Evolutionary conservation across 2,888 invertebrate species (phyloP).

Genomic region (Andrena haemorrhoa): DNA sequence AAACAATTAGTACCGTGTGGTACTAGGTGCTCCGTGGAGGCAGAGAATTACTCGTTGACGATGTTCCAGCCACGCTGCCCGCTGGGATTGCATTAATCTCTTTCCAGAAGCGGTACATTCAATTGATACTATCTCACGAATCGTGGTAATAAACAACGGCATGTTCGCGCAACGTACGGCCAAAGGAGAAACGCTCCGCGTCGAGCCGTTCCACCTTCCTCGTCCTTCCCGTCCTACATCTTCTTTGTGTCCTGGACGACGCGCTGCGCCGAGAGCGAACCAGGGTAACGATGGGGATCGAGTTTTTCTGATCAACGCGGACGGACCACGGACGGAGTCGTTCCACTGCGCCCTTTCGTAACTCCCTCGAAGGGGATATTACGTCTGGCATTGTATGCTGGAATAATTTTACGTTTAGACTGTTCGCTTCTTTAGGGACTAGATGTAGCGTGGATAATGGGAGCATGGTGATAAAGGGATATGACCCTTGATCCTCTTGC

Average conservation of each 20-base stretch:
- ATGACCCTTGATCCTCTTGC: no score
- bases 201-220: constrained; percentile 40
- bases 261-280: constrained; percentile 24
- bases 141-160: constrained; percentile 71
- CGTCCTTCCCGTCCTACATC: constrained; percentile 55
- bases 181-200: constrained; percentile 46
- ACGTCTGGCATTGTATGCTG: not conserved
- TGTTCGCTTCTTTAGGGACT: no score
- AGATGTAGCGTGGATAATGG: no score
- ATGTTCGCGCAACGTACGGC: constrained; percentile 57
- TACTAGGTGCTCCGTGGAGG: constrained; percentile 25
- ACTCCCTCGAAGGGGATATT: not conserved
- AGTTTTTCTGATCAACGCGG: not conserved
- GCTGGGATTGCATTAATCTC: constrained; percentile 70
- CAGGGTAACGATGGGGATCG: not conserved
- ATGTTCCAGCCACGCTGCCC: constrained; percentile 53
- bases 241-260: constrained; percentile 41
- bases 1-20: constrained; percentile 69
- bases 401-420: no score
- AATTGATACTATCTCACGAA: constrained; percentile 70
- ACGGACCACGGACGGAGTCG: not conserved
- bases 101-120: constrained; percentile 65
- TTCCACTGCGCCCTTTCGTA: not conserved
- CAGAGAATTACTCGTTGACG: constrained; percentile 38
- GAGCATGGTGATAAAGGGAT: no score